Conservation (phyloP, 2,888 invertebrate genomes). For the Enchytraeus crypticus region DNA sequence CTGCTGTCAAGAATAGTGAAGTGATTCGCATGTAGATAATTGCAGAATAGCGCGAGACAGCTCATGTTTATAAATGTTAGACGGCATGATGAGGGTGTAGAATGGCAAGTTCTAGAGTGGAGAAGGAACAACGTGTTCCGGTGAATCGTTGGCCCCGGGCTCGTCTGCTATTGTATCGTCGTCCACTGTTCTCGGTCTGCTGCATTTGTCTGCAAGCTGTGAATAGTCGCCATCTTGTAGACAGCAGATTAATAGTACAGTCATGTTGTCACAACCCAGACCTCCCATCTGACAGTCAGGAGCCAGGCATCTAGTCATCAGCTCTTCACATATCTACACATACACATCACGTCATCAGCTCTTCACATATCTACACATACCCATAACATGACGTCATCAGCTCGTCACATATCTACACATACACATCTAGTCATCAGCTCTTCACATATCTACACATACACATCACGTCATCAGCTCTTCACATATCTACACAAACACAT, state of each 20-base stretch:
- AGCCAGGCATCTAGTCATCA: constrained; percentile 86
- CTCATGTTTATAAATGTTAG: too few relatives aligned
- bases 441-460: background rate
- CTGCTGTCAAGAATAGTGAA: too few relatives aligned
- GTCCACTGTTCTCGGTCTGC: too few relatives aligned
- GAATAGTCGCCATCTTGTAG: constrained; percentile 52
- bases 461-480: background rate
- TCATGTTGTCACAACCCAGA: constrained; percentile 98
- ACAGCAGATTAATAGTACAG: constrained; percentile 79
- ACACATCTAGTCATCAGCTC: background rate
- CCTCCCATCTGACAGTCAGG: constrained; percentile 95
- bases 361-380: background rate
- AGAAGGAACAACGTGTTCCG: too few relatives aligned
- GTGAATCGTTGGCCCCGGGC: too few relatives aligned
- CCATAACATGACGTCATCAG: background rate
- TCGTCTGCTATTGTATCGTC: too few relatives aligned
- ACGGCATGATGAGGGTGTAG: too few relatives aligned
- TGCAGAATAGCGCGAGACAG: too few relatives aligned
- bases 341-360: background rate
- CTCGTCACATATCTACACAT: background rate
- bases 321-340: constrained; percentile 74
- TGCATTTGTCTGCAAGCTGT: constrained; percentile 45
- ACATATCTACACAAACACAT: background rate
- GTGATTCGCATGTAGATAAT: too few relatives aligned
- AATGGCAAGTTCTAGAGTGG: too few relatives aligned